Percentiles rank a stretch among this genome's conserved stretches.
Evolutionary conservation across 2,888 invertebrate species (phyloP).

Genomic region (Drosophila atripex): DNA sequence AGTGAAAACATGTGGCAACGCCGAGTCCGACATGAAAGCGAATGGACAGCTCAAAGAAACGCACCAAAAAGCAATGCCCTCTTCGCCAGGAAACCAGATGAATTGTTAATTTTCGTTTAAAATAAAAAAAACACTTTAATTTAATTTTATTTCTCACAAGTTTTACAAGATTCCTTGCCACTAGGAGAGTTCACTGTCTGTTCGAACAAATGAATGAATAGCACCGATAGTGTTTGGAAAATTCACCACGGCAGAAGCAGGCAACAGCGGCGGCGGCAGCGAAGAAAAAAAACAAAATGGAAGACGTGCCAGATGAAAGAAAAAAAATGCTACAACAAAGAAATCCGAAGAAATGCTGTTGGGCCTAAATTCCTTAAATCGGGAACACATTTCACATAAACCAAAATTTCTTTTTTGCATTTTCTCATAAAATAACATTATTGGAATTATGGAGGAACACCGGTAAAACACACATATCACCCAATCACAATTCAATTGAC

Average conservation of each 20-base stretch:
- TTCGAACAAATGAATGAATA: conserved; percentile 57
- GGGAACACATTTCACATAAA: conserved; percentile 39
- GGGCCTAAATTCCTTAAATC: conserved; percentile 22
- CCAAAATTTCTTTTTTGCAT: conserved; percentile 7
- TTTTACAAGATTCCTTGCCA: neutral
- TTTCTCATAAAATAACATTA: neutral
- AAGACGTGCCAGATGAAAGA: conserved; percentile 75
- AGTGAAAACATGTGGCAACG: conserved; percentile 67
- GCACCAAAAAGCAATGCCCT: conserved; percentile 72
- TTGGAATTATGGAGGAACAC: conserved; percentile 3
- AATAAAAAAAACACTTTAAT: conserved; percentile 25
- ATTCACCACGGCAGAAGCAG: conserved; percentile 68
- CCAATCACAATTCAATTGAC: conserved; percentile 3
- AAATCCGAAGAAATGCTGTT: conserved; percentile 63
- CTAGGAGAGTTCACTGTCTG: conserved; percentile 13
- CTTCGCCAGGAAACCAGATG: conserved; percentile 48
- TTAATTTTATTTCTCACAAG: neutral
- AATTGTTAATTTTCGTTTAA: conserved; percentile 28
- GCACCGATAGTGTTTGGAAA: conserved; percentile 61
- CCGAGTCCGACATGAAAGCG: conserved; percentile 71
- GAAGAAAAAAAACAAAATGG: conserved; percentile 81
- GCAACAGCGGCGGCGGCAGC: conserved; percentile 37
- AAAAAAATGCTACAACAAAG: conserved; percentile 73
- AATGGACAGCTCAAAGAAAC: conserved; percentile 64
- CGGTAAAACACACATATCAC: conserved; percentile 6